Conservation (phyloP, 2,888 invertebrate genomes). For the Dolichomitus sp. region DNA sequence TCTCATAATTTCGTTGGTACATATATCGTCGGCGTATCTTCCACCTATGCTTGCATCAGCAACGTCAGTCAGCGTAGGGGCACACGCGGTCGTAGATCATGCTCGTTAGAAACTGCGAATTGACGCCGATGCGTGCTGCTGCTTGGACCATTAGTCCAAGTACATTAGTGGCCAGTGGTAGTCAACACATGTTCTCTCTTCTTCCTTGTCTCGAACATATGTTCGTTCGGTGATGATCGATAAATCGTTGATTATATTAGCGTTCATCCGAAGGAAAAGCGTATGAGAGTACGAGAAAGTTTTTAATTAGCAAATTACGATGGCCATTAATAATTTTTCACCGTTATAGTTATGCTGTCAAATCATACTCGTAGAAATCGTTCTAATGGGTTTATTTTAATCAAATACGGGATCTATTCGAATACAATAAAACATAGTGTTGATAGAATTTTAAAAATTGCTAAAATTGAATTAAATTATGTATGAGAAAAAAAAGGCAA, state of each 20-base stretch:
- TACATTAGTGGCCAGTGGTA: slow-evolving; percentile 43
- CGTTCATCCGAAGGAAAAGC: slow-evolving; percentile 13
- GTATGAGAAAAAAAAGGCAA: too few relatives aligned
- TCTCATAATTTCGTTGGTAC: slow-evolving; percentile 60
- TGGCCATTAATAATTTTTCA: slow-evolving; percentile 53
- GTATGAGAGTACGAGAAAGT: slow-evolving; percentile 52
- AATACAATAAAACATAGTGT: too few relatives aligned
- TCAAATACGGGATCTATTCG: too few relatives aligned
- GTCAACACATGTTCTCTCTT: slow-evolving; percentile 41
- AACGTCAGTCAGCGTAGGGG: slow-evolving; percentile 12
- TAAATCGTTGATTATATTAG: slow-evolving; percentile 58
- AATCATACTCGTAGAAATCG: background rate
- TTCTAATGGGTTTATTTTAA: too few relatives aligned
- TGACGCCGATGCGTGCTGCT: slow-evolving; percentile 49
- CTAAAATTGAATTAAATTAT: too few relatives aligned
- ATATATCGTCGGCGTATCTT: slow-evolving; percentile 33
- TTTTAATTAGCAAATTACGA: slow-evolving; percentile 63
- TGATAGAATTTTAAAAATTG: too few relatives aligned
- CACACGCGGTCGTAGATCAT: slow-evolving; percentile 50
- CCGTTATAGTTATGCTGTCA: slow-evolving; percentile 6
- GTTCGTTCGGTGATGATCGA: slow-evolving; percentile 57
- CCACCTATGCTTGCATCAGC: background rate
- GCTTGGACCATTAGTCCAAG: slow-evolving; percentile 52
- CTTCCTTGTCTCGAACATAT: slow-evolving; percentile 38
- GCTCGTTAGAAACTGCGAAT: slow-evolving; percentile 61